Base-by-base conservation (phyloP, 2,797 vertebrate species). In the Thripadectes ignobilis region DNA sequence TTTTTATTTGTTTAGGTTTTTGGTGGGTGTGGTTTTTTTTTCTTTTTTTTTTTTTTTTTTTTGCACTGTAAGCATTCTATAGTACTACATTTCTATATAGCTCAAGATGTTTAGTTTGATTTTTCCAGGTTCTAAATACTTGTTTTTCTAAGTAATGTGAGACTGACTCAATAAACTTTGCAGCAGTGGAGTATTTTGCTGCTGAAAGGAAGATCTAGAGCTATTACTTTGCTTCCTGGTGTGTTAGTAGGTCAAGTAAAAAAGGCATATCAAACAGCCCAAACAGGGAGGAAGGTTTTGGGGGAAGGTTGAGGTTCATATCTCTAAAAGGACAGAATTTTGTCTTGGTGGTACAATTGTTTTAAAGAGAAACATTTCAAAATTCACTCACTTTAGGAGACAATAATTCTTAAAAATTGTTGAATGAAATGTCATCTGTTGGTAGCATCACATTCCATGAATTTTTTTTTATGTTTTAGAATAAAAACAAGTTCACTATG, bases 311-410 rank as follows among this genome's bases (percentile, higher is more conserved):
- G 15, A 67, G 27, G 29, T 78, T 22, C 80, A 20, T 93, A 18
- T 94, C 29, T 95, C 21, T 30, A 54, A 45, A 41, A 34, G n/a
- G 12, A 21, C 43, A 84, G 54, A 74, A 55, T 85, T 90, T 90
- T 39, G 12, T 89, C 32, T 67, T 71, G 81, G 62, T 72, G 30
- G 51, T 52, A 46, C 61, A 61, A 63, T 81, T 75, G 18, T 81
- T 96, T 94, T 91, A 81, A 89, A 43, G 27, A 78, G 62, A 95
- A 92, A 61, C 32, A 48, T 68, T 92, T 95, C 65, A 80, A 96
- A 89, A 21, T 49, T n/a, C 36, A 79, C 23, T 79, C 19, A 54
- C 39, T 94, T 76, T 86, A 41, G 58, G 23, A 62, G 23, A 30
- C 13, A 29, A 8, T 59, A 26, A 24, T 69, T 43, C 57, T 81